Conservation (phyloP, 2,888 invertebrate genomes). For the Conchocele bisecta region DNA sequence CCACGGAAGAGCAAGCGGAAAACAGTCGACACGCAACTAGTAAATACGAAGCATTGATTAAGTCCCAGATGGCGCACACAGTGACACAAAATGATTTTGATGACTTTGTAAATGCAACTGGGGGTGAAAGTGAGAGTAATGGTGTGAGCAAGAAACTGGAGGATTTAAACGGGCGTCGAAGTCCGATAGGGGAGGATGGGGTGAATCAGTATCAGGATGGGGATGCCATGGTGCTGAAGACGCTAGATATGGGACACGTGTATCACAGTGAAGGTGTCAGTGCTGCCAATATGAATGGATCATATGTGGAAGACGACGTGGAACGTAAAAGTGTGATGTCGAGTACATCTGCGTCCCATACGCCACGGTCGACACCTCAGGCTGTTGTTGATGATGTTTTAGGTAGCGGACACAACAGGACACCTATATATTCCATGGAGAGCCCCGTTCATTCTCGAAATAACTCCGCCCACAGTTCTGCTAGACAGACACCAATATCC, state of each 20-base stretch:
- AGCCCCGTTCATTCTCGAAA: constrained; percentile 55
- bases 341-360: background rate
- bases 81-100: background rate
- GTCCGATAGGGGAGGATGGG: constrained; percentile 71
- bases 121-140: too few species aligned
- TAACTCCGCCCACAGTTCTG: constrained; percentile 62
- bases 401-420: constrained; percentile 51
- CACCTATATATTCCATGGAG: constrained; percentile 52
- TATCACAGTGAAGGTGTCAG: constrained; percentile 16
- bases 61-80: constrained; percentile 59
- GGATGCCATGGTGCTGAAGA: constrained; percentile 29
- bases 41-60: constrained; percentile 67
- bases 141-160: too few species aligned
- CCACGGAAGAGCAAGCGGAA: constrained; percentile 4
- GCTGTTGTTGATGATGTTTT: constrained; percentile 55
- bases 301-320: constrained; percentile 54
- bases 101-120: too few species aligned
- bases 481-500: constrained; percentile 44
- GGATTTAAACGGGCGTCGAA: constrained; percentile 57
- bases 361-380: constrained; percentile 25
- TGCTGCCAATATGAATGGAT: constrained; percentile 14
- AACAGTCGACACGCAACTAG: constrained; percentile 53
- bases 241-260: constrained; percentile 6
- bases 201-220: constrained; percentile 64
- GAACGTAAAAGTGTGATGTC: constrained; percentile 31